Conservation (phyloP, 2,888 invertebrate genomes). For the Lycocerus yunnanus region DNA sequence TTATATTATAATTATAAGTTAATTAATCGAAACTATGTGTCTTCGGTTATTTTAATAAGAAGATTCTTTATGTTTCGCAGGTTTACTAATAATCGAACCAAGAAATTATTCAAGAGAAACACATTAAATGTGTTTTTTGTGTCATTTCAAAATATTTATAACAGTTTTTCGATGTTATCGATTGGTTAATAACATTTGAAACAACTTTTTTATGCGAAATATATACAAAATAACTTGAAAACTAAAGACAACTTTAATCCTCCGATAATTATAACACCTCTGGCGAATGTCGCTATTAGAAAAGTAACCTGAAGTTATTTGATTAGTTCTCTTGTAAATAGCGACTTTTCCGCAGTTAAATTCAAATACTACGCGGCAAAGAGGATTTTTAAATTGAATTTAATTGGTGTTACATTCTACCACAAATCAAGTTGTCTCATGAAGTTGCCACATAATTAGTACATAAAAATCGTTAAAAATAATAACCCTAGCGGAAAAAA, state of each 20-base stretch:
- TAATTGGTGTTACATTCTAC: slow-evolving; percentile 15
- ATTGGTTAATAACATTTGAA: background rate
- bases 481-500: background rate
- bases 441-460: background rate
- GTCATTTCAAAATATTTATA: background rate
- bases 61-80: background rate
- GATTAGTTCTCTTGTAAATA: background rate
- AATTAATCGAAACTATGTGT: background rate
- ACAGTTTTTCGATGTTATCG: background rate
- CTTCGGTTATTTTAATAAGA: background rate
- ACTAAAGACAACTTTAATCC: background rate
- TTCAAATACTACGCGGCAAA: background rate
- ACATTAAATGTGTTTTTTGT: background rate
- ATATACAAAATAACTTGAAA: background rate
- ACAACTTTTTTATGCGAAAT: background rate
- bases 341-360: background rate
- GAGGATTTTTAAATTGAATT: background rate
- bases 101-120: background rate
- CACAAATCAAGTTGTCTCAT: slow-evolving; percentile 8
- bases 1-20: background rate
- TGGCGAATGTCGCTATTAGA: background rate
- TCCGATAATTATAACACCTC: background rate
- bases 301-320: background rate
- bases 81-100: background rate
- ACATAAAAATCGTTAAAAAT: background rate